phyloP scores from a whole-genome alignment of 2,888 invertebrate species.

The Phalangium opilio region DNA sequence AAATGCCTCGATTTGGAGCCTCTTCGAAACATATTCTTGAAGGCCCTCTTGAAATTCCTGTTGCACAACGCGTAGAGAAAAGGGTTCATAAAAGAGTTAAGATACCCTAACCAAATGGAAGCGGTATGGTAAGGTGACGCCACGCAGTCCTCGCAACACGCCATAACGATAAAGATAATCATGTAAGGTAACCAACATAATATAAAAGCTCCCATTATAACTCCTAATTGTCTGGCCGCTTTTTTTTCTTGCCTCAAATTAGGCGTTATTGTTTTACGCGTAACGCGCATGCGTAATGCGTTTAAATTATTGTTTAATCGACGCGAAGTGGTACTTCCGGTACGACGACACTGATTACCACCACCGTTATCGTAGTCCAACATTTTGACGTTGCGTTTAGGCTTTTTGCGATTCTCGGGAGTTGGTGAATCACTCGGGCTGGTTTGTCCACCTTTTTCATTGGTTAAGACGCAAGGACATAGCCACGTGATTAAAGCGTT shows the following conservation, averaged over 20 bases:
- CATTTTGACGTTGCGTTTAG: too few species aligned
- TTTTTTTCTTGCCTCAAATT: conserved; percentile 31
- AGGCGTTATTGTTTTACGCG: conserved; percentile 8
- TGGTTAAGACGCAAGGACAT: too few species aligned
- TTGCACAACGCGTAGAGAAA: conserved; percentile 25
- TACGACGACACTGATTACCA: too few species aligned
- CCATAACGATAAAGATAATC: conserved; percentile 39
- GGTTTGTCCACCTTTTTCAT: too few species aligned
- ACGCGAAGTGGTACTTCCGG: too few species aligned
- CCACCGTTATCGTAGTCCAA: too few species aligned
- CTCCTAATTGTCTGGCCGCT: conserved; percentile 42
- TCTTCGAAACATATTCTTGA: conserved; percentile 25
- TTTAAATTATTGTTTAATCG: background rate
- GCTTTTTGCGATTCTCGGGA: too few species aligned
- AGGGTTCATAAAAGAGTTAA: conserved; percentile 38
- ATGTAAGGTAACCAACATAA: conserved; percentile 45
- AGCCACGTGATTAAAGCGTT: too few species aligned
- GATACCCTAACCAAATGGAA: conserved; percentile 38
- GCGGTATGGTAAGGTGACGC: conserved; percentile 32
- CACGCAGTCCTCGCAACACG: conserved; percentile 36
- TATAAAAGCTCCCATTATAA: conserved; percentile 42
- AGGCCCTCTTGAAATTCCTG: conserved; percentile 34
- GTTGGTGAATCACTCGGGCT: too few species aligned
- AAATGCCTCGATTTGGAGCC: background rate
- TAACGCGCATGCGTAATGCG: conserved; percentile 7